A percentile compares a stretch with the other conserved stretches of the same genome.
These are phyloP conservation scores for Itoplectis maculator DNA, from an alignment of 2,888 invertebrate species.

Conservation along the genomic window DNA sequence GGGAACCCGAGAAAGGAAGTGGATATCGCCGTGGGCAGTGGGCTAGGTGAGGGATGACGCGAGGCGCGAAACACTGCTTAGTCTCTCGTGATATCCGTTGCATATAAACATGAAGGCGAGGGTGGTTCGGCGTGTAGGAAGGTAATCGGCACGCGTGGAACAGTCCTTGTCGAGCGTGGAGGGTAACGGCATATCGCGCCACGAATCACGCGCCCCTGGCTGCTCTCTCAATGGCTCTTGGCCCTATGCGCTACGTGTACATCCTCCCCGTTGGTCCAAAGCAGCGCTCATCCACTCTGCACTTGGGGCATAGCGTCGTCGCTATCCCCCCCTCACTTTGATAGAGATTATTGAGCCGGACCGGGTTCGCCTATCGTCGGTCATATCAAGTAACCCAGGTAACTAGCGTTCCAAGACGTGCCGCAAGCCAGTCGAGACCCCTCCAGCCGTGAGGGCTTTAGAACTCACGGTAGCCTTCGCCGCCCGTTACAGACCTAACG, in stretches of 20 bases:
- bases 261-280: conserved; percentile 33
- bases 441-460: conserved; percentile 19
- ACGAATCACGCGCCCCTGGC: conserved; percentile 20
- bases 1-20: neutral
- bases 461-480: neutral
- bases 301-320: conserved; percentile 30
- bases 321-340: conserved; percentile 39
- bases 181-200: conserved; percentile 8
- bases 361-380: neutral
- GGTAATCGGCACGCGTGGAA: conserved; percentile 10
- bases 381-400: conserved; percentile 32
- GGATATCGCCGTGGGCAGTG: neutral
- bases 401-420: conserved; percentile 28
- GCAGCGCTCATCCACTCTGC: conserved; percentile 32
- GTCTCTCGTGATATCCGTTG: conserved; percentile 4
- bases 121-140: neutral
- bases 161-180: conserved; percentile 2
- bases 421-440: conserved; percentile 1
- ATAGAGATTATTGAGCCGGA: conserved; percentile 43
- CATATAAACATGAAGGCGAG: conserved; percentile 31
- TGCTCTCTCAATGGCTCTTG: conserved; percentile 9
- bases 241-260: conserved; percentile 34
- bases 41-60: neutral
- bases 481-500: conserved; percentile 4
- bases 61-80: neutral